These are phyloP conservation scores for Halcyon chelicuti DNA, from an alignment of 2,797 vertebrate species.

Conservation along the genomic window DNA sequence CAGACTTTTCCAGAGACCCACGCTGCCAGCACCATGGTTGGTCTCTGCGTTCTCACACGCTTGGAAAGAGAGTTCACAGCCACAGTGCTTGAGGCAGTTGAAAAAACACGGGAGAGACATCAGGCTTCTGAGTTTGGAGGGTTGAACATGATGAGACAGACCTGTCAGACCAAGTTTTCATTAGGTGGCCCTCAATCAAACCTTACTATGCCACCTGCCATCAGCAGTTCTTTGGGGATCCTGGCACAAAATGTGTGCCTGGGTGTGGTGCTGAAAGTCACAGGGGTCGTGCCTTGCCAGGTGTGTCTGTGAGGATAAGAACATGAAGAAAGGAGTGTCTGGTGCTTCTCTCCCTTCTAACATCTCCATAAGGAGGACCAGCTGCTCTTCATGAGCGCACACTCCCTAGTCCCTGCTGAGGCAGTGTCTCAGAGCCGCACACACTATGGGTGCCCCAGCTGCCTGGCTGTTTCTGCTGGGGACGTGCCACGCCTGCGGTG, in stretches of 20 bases:
- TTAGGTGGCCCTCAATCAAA: neutral
- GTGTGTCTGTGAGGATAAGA: neutral
- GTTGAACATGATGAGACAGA: neutral
- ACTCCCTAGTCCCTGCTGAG: neutral
- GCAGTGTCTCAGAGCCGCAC: rapidly evolving
- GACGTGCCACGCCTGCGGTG: neutral
- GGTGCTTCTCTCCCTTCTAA: neutral
- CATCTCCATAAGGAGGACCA: neutral
- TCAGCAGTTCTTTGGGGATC: neutral
- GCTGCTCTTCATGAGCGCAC: neutral
- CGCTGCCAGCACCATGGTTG: rapidly evolving
- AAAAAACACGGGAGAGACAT: rapidly evolving
- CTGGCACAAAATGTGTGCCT: neutral
- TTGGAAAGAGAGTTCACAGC: neutral
- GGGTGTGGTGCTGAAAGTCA: neutral
- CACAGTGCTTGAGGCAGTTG: rapidly evolving
- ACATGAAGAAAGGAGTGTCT: neutral
- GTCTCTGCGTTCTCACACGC: neutral
- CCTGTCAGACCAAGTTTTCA: neutral
- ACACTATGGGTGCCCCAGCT: rapidly evolving
- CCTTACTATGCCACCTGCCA: neutral
- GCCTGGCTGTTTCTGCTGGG: neutral
- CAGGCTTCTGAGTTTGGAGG: neutral
- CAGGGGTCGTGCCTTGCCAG: neutral
- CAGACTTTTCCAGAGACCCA: neutral